Base-by-base conservation (phyloP, 2,888 invertebrate genomes). In the Taphrorychus bicolor region DNA sequence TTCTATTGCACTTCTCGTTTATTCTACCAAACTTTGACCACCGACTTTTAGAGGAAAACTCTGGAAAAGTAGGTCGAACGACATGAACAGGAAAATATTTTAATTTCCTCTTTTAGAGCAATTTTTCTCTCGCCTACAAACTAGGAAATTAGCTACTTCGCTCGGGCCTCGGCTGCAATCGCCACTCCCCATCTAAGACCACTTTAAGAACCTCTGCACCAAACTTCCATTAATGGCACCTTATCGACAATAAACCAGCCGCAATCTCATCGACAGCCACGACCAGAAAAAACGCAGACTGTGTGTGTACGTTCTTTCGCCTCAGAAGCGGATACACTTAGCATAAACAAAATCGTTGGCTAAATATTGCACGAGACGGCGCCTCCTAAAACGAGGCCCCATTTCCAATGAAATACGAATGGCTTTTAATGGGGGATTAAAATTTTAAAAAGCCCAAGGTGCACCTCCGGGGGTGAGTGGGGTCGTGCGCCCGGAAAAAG, bases 331-430 rank as follows among this genome's bases (percentile, higher is more conserved):
- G 32, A 32, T 32, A 53, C 67, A 67, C 67, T 67, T 62, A 67
- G 58, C 67, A 62, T 67, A 67, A 67, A 67, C 62, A 61, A 67
- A 62, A 67, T 45, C 24, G 62, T 67, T 62, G 62, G 49, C 61
- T 67, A 62, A 67, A 67, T 67, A 53, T 62, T 62, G 58, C 21
- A 62, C 62, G 53, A 62, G 57, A 61, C 51, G 24, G 42, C 32
- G 51, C 19, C 56, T 49, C 40, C 52, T 45, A 21, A 52, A 22
- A 11, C 19, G 45, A 49, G 1, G 22, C 21, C 32, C 42, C 59
- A 21, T 52, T 65, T 53, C 65, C 62, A 59, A 67, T 67, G 67
- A 67, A 67, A 67, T 67, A 67, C 67, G 67, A 61, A 67, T 61
- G 48, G 67, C 59, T 62, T 51, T 62, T 67, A 67, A 62, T 68